These are phyloP conservation scores for Leptopilina drosophilae DNA, from an alignment of 2,888 invertebrate genomes.

Conservation along the genomic window DNA sequence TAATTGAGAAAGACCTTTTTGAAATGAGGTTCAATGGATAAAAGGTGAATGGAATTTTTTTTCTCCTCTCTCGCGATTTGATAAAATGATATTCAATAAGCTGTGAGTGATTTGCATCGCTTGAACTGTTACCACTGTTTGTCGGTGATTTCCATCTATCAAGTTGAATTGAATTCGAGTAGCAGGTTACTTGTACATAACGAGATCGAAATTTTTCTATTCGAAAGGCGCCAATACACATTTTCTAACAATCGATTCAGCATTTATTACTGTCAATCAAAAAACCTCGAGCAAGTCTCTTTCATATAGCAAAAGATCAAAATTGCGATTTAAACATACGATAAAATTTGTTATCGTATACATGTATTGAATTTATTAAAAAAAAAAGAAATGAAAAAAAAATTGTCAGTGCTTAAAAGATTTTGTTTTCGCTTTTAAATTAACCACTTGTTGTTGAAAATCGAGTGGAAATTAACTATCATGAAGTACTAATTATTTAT, in stretches of 20 bases:
- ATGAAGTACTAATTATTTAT: conserved; percentile 26
- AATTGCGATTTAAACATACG: conserved; percentile 16
- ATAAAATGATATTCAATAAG: conserved; percentile 19
- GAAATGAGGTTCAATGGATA: background rate
- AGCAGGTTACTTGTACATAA: conserved; percentile 31
- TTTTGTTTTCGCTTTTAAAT: too few relatives aligned
- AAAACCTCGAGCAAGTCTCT: background rate
- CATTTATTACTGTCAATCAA: conserved; percentile 36
- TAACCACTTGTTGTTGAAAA: too few relatives aligned
- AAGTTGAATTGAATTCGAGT: conserved; percentile 25
- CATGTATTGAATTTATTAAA: too few relatives aligned
- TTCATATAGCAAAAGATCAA: background rate
- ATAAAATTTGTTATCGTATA: conserved; percentile 22
- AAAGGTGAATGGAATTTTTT: background rate
- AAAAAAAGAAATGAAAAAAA: too few relatives aligned
- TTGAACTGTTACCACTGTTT: background rate
- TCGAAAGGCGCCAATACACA: conserved; percentile 10
- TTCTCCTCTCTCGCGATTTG: background rate
- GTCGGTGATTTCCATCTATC: conserved; percentile 33
- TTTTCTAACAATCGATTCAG: conserved; percentile 31
- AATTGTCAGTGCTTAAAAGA: too few relatives aligned
- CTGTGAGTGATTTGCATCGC: conserved; percentile 35
- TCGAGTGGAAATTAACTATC: background rate
- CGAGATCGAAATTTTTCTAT: conserved; percentile 4
- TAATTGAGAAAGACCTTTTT: background rate